These are phyloP conservation scores for Polietes domitor DNA, from an alignment of 2,888 invertebrate genomes.

Conservation along the genomic window DNA sequence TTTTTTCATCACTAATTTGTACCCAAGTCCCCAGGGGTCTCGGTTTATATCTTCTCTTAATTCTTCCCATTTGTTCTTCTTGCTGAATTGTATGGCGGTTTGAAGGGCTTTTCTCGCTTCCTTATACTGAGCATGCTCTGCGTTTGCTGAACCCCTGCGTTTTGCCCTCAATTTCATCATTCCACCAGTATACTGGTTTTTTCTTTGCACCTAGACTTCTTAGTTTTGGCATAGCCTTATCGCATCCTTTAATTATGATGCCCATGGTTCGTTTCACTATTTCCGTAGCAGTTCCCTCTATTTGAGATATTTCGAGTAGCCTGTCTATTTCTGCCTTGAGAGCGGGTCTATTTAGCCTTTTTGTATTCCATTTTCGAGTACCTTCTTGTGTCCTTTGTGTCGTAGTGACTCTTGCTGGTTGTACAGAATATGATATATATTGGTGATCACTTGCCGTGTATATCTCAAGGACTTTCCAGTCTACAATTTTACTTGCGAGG, in stretches of 20 bases:
- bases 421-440: constrained; percentile 14
- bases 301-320: neutral
- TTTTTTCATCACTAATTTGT: no score
- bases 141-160: no score
- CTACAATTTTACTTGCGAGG: neutral
- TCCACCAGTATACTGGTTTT: neutral
- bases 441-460: constrained; percentile 57
- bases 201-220: neutral
- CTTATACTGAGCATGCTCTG: neutral
- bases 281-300: neutral
- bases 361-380: constrained; percentile 19
- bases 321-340: constrained; percentile 4
- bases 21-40: no score
- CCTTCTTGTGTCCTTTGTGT: neutral
- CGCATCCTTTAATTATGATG: neutral
- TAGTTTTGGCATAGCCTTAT: neutral
- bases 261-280: neutral
- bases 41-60: no score
- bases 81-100: no score
- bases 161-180: neutral
- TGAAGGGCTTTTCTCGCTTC: no score
- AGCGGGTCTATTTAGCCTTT: neutral
- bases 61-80: no score
- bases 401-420: neutral
- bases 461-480: constrained; percentile 50